Evolutionary conservation across 2,113 vertebrate genomes (phyloP), one percentile per base, ranked within the genome.

Genomic region (Podarcis muralis): DNA sequence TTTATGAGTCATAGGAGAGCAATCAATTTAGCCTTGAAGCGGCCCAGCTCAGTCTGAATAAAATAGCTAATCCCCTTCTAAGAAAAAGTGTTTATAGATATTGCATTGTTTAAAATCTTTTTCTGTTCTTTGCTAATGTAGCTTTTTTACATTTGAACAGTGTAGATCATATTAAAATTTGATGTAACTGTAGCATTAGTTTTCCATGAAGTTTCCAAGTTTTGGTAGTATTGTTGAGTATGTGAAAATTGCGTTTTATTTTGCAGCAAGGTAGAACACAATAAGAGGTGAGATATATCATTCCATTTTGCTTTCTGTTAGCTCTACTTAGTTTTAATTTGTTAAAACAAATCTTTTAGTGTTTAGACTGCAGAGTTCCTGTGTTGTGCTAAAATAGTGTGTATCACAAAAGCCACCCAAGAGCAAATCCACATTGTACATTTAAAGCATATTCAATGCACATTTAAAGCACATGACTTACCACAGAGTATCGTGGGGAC

Each of bases 1-100:
- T 92, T 89, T 90, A 59, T 81, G 87, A 89, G 57, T 86, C 35
- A 81, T 78, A 87, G 84, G 65, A 87, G 43, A 22, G 85, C 22
- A 69, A 88, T 9, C 9, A 88, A 72, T 6, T 1, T 83, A 65
- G 37, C 88, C 40, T 40, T 87, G 87, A 81, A 72, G 74, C 84
- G 53, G 57, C 81, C 72, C 43, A 27, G 16, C 74, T 78, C 23
- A 66, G 81, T 27, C 62, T 0, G 0, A 92, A 69, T 81, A 84
- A 91, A 92, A 87, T 84, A 0, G 16, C 57, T 88, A 83, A 77
- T 13, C 25, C 25, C 1, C 69, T 74, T 87, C 79, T 62, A 16
- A 91, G 88, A 84, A 68, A 12, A 22, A n/a, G 13, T 80, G 0
- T 86, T 89, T 77, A 89, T 89, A 93, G 53, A 85, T 25, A 53